Evolutionary conservation across 2,113 vertebrate genomes (phyloP), one percentile per base, ranked within the genome.

Genomic region (Cinclus cinclus): DNA sequence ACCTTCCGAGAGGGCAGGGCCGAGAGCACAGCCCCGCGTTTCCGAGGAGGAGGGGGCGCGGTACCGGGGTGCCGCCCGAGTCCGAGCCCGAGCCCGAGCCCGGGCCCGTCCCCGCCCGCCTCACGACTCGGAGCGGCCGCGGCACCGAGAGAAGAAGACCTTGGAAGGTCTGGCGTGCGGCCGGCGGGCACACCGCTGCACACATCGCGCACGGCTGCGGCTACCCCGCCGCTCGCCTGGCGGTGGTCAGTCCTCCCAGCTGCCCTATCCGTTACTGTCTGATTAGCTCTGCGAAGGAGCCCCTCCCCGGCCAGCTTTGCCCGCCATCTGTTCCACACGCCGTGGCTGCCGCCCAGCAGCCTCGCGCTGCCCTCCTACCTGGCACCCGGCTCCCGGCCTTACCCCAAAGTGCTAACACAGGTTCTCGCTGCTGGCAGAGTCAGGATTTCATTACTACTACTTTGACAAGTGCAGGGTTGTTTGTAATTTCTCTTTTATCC

Each of bases 211-310:
- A 97, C 96, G 98, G 96, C 97, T 94, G 98, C 96, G 94, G 97
- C 97, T 96, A 95, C 97, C 98, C 97, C 53, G 96, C 98, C 97
- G 98, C 97, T 98, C 96, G 98, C 95, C 97, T 98, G 98, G 98
- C 99, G 98, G 99, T 99, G 98, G 98, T 98, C 99, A 98, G 99
- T 99, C 98, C 98, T 99, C 99, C 99, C 99, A 99, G 99, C 99
- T 99, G 99, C 99, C 99, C 99, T 99, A 99, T 99, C 99, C 98
- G 99, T 99, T 99, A 99, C 99, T 99, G 99, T 99, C 99, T 99
- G 99, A 99, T 99, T 99, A 99, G 99, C 99, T 99, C 98, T 99
- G 99, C 99, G 99, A 99, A 99, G 99, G 99, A 99, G 99, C 99
- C 99, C 99, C 99, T 99, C 99, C 99, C 99, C 98, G 98, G 98